Percentiles rank a stretch among this genome's conserved stretches.
These are phyloP conservation scores for Ceyx melanurus DNA, from an alignment of 2,113 vertebrate genomes.

Conservation along the genomic window DNA sequence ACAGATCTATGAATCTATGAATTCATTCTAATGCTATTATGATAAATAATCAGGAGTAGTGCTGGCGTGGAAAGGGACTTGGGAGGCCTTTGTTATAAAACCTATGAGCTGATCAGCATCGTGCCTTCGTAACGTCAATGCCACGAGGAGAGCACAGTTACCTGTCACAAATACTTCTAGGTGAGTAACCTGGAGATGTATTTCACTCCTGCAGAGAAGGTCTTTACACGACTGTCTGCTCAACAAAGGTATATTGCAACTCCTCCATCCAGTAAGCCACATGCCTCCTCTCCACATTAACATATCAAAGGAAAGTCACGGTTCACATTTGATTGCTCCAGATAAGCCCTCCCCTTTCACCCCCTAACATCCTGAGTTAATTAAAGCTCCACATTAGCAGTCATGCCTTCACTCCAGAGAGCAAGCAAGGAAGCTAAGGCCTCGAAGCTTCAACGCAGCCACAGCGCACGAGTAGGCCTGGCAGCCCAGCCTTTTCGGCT, in stretches of 20 bases:
- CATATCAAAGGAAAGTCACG: background rate
- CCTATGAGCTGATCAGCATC: background rate
- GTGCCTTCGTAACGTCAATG: background rate
- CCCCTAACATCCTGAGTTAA: background rate
- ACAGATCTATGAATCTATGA: no score
- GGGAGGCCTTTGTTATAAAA: background rate
- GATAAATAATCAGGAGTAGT: background rate
- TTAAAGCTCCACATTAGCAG: background rate
- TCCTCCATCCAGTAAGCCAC: background rate
- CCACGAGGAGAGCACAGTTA: background rate
- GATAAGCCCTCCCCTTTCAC: background rate
- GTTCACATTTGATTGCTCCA: background rate
- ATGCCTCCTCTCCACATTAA: background rate
- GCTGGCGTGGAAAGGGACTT: background rate
- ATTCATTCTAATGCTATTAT: background rate
- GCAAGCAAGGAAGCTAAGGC: background rate
- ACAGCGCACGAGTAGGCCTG: background rate
- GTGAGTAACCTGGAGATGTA: background rate
- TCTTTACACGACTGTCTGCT: background rate
- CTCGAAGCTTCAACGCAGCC: background rate
- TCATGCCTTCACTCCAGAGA: background rate
- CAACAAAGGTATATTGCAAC: background rate
- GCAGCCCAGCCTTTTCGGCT: background rate
- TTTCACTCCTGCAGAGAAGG: constrained; percentile 1
- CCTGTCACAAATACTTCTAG: background rate